These are phyloP conservation scores for Onychomys torridus DNA, from an alignment of 2,797 vertebrate species.

Conservation along the genomic window DNA sequence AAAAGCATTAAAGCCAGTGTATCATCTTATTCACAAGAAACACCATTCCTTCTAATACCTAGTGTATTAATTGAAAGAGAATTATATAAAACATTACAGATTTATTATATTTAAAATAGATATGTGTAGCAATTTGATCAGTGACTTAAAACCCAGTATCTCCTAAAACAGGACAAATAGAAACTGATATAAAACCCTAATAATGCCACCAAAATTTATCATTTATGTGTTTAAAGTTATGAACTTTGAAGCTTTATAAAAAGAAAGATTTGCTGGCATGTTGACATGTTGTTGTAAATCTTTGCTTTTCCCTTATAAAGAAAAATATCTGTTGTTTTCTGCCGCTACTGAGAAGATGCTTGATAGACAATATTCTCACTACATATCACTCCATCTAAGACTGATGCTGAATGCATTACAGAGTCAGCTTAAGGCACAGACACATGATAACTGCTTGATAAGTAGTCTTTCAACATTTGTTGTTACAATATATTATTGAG, in stretches of 20 bases:
- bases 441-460: conserved; percentile 25
- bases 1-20: conserved; percentile 77
- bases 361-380: conserved; percentile 46
- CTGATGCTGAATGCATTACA: conserved; percentile 47
- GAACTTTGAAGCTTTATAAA: conserved; percentile 76
- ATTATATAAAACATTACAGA: conserved; percentile 89
- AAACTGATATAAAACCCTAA: conserved; percentile 83
- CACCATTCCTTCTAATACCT: conserved; percentile 85
- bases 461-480: conserved; percentile 43
- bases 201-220: conserved; percentile 82
- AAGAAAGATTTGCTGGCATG: conserved; percentile 79
- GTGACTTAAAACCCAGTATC: conserved; percentile 83
- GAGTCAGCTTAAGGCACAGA: conserved; percentile 30
- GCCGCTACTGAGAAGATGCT: conserved; percentile 57
- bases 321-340: conserved; percentile 80
- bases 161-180: conserved; percentile 84
- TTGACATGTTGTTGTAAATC: conserved; percentile 78
- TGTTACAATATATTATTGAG: conserved; percentile 38
- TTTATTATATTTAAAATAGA: conserved; percentile 85
- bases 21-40: conserved; percentile 85
- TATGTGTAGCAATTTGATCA: conserved; percentile 81
- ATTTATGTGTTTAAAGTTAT: conserved; percentile 79
- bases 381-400: conserved; percentile 48
- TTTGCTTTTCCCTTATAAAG: conserved; percentile 78
- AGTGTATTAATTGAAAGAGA: conserved; percentile 88